Base-by-base conservation (phyloP, 2,888 invertebrate genomes). In the Leptothorax acervorum region DNA sequence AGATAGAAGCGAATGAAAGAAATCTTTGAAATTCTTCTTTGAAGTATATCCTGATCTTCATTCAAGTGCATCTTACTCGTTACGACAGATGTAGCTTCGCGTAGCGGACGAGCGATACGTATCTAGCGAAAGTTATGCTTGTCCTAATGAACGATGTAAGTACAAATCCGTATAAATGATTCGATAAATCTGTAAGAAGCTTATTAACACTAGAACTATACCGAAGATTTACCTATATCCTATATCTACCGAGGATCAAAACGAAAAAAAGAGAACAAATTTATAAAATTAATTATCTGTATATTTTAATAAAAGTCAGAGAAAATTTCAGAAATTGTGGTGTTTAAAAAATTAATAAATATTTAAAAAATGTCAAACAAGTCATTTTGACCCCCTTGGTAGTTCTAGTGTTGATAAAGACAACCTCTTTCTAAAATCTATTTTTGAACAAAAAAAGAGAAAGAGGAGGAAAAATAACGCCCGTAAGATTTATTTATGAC, bases 21-120 rank as follows among this genome's bases (percentile, higher is more conserved):
- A 71, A 71, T 70, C 60, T 71, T 51, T 15, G 48, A 71, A 39
- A 79, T 60, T 48, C 9, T 79, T 35, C 18, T 15, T 70, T 70
- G 18, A 57, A 15, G 8, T 66, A 3, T 8, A 53, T 11, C 5
- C 3, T 57, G 31, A 12, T 78, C 23, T 45, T 68, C 23, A 60
- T 23, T 78, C 42, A 78, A 45, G 31, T 57, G 35, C 48, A 11
- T 31, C 5, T 45, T 3, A 18, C 12, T 28, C 0, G 4, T 62
- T 63, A 75, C 12, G 18, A 57, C 4, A 70, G 70, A 9, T 35
- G 15, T 45, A 48, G 45, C 28, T n/a, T 23, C 28, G 12, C 18
- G 18, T 65, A n/a, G 3, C 45, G 31, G 15, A 45, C 15, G 3
- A 15, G 3, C 57, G n/a, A 70, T 78, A 45, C 42, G n/a, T 57